Evolutionary conservation across 1,140 invertebrate genomes (phyloP).

Genomic region (Phocides pigmalion): DNA sequence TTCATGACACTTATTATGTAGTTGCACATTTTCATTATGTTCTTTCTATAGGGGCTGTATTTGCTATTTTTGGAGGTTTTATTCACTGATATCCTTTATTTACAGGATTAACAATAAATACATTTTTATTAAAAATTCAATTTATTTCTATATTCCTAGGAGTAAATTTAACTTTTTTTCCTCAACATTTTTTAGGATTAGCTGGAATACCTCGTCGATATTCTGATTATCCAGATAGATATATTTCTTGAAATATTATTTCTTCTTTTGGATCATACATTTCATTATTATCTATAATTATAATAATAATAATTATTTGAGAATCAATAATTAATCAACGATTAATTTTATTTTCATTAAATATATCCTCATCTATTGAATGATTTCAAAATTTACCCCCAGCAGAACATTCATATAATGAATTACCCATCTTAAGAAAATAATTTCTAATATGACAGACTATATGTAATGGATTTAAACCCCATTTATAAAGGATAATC

Average conservation of each 20-base stretch:
- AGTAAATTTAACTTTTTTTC: conserved; percentile 90
- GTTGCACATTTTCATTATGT: conserved; percentile 91
- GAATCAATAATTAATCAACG: conserved; percentile 73
- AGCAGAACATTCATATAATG: conserved; percentile 83
- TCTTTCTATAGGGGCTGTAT: conserved; percentile 88
- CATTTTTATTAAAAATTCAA: conserved; percentile 84
- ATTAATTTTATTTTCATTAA: conserved; percentile 70
- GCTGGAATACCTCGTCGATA: conserved; percentile 89
- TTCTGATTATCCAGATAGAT: conserved; percentile 88
- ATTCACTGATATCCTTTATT: conserved; percentile 87
- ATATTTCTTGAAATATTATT: conserved; percentile 86
- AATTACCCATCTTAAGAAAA: conserved; percentile 84
- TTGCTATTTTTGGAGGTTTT: conserved; percentile 88
- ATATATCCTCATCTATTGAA: conserved; percentile 84
- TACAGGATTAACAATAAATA: conserved; percentile 84
- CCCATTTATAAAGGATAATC: conserved; percentile 84
- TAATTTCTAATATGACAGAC: conserved; percentile 86
- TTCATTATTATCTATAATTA: conserved; percentile 81
- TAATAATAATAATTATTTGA: conserved; percentile 84
- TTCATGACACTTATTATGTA: conserved; percentile 91
- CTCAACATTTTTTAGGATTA: conserved; percentile 90
- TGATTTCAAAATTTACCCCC: conserved; percentile 84
- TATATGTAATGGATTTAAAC: conserved; percentile 86
- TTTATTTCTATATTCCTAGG: conserved; percentile 64
- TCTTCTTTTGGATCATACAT: conserved; percentile 86